Conservation (phyloP, 2,113 vertebrate species). For the Hylia prasina region DNA sequence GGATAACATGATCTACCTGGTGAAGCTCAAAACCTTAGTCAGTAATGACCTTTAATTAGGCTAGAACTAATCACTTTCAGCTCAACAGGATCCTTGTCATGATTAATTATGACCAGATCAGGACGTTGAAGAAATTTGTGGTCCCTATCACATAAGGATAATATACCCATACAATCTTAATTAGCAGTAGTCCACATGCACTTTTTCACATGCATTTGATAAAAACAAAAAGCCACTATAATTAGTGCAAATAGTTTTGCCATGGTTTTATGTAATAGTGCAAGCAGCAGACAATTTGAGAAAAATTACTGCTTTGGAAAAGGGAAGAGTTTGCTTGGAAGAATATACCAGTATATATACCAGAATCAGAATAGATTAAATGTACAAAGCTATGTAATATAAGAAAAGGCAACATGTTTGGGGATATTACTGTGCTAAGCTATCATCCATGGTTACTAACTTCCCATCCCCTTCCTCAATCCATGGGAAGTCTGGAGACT, state of each 20-base stretch:
- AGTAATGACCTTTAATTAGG: conserved; percentile 20
- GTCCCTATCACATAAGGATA: neutral
- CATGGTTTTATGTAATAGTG: neutral
- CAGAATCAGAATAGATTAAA: neutral
- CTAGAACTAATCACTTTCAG: conserved; percentile 10
- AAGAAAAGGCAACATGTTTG: neutral
- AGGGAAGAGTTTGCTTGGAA: neutral
- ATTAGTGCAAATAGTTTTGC: neutral
- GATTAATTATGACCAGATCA: neutral
- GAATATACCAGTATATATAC: neutral
- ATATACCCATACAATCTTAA: neutral
- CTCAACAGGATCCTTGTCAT: conserved; percentile 6
- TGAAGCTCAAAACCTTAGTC: neutral
- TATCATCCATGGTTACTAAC: neutral
- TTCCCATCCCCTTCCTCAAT: neutral
- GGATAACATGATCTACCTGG: neutral
- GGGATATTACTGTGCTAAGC: neutral
- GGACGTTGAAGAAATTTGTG: neutral
- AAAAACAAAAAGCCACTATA: neutral
- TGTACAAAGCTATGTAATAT: neutral
- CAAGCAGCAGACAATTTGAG: neutral
- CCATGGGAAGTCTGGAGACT: neutral
- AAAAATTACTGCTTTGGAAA: neutral
- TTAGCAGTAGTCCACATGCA: neutral
- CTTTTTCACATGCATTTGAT: neutral